A percentile compares a stretch with the other conserved stretches of the same genome.
Evolutionary conservation across 1,140 invertebrate genomes (phyloP).

Genomic region (Bombus sibiricus): DNA sequence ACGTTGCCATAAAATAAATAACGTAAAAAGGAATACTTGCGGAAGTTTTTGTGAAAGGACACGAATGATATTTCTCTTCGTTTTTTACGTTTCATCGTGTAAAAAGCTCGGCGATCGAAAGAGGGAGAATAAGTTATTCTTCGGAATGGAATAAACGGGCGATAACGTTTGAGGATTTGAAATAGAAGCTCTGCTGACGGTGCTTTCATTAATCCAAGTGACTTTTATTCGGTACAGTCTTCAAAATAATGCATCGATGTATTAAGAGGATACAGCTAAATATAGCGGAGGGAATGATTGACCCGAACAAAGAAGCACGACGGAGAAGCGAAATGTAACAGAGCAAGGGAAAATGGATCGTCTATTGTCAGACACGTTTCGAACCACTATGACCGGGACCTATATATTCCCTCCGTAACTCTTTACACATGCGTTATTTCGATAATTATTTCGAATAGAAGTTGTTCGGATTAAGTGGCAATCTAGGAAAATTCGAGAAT

Average conservation of each 20-base stretch:
- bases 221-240: conserved; percentile 20
- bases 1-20: no score
- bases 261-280: conserved; percentile 27
- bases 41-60: no score
- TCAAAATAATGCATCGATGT: conserved; percentile 20
- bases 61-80: background rate
- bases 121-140: background rate
- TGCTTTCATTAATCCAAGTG: conserved; percentile 1
- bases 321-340: background rate
- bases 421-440: background rate
- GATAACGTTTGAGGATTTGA: background rate
- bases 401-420: background rate
- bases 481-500: background rate
- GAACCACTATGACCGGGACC: background rate
- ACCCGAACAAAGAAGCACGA: conserved; percentile 9
- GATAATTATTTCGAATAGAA: background rate
- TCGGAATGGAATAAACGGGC: background rate
- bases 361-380: conserved; percentile 23
- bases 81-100: background rate
- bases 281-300: conserved; percentile 19
- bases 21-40: no score
- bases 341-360: conserved; percentile 7
- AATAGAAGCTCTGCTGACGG: background rate
- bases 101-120: background rate
- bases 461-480: background rate